Evolutionary conservation across 2,113 vertebrate genomes (phyloP).

Genomic region (Eulemur rufifrons): DNA sequence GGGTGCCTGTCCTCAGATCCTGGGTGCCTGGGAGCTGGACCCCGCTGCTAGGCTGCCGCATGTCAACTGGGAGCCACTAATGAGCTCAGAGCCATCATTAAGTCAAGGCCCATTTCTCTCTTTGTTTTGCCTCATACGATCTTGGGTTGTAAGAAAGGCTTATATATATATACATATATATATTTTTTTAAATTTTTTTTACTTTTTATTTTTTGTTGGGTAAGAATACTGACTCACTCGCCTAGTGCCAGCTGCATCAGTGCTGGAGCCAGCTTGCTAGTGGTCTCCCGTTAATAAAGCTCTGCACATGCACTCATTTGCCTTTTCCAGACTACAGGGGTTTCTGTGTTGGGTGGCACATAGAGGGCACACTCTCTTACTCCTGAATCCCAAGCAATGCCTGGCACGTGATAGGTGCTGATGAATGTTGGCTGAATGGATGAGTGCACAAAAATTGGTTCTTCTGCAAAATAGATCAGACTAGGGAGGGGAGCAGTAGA

Average conservation of each 20-base stretch:
- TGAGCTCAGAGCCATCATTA: neutral
- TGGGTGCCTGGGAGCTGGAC: neutral
- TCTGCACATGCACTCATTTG: neutral
- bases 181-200: neutral
- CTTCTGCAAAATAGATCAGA: neutral
- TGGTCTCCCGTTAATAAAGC: accelerated
- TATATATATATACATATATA: neutral
- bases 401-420: neutral
- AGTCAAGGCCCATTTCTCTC: neutral
- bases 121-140: neutral
- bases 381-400: neutral
- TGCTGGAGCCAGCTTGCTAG: accelerated
- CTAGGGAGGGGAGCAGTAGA: neutral
- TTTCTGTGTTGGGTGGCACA: neutral
- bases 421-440: neutral
- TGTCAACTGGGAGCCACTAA: neutral
- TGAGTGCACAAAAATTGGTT: neutral
- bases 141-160: neutral
- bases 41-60: neutral
- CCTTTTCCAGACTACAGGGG: neutral
- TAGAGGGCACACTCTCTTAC: neutral
- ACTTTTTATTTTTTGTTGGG: neutral
- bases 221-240: neutral
- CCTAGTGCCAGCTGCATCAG: neutral
- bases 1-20: neutral